These are phyloP conservation scores for Philaenus spumarius DNA, from an alignment of 1,140 invertebrate genomes.

Conservation along the genomic window DNA sequence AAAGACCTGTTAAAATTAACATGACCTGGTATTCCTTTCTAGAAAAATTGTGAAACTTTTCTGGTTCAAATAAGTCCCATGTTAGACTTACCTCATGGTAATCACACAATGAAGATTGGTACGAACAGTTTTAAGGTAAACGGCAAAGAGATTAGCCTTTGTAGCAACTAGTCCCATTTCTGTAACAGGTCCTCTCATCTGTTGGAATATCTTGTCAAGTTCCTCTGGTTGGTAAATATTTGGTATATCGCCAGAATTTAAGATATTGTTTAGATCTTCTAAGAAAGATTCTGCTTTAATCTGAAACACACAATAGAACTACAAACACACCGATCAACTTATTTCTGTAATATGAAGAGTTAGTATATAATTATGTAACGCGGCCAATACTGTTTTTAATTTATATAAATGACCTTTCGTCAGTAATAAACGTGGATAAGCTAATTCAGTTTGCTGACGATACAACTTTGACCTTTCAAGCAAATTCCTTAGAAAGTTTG, in stretches of 20 bases:
- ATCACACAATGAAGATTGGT: conserved; percentile 56
- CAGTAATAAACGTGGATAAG: too few relatives aligned
- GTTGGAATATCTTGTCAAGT: conserved; percentile 52
- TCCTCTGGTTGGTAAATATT: conserved; percentile 59
- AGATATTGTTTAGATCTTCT: conserved; percentile 60
- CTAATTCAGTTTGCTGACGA: too few relatives aligned
- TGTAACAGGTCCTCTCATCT: conserved; percentile 53
- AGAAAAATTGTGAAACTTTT: not conserved
- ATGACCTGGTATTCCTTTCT: not conserved
- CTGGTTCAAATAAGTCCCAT: not conserved
- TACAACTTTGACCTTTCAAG: too few relatives aligned
- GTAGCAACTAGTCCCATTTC: conserved; percentile 57
- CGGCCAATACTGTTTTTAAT: too few relatives aligned
- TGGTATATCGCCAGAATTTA: conserved; percentile 62
- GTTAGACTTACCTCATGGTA: conserved; percentile 52
- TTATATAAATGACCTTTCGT: too few relatives aligned
- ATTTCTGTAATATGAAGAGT: too few relatives aligned
- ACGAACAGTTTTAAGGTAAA: conserved; percentile 56
- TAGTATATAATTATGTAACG: too few relatives aligned
- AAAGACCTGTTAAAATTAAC: not conserved
- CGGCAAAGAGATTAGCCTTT: conserved; percentile 63
- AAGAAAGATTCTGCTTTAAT: conserved; percentile 60
- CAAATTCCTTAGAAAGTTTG: too few relatives aligned
- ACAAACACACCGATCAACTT: too few relatives aligned
- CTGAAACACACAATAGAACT: conserved; percentile 28